Percentiles rank a stretch among this genome's conserved stretches.
These are phyloP conservation scores for Labrus mixtus DNA, from an alignment of 2,113 vertebrate genomes.

Conservation along the genomic window DNA sequence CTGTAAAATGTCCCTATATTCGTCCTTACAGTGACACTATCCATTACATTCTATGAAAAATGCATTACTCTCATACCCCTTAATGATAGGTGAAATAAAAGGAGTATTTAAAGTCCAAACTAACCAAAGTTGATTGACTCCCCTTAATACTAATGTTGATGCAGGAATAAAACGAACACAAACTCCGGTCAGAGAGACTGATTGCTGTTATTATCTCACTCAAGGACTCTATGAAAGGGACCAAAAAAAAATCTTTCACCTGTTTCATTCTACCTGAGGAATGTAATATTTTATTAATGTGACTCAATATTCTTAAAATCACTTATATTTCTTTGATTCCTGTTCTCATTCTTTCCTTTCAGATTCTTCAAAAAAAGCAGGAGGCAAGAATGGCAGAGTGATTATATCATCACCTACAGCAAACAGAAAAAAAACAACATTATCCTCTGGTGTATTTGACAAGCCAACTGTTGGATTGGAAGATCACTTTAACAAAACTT, in stretches of 20 bases:
- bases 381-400: background rate
- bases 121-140: background rate
- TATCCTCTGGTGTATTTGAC: background rate
- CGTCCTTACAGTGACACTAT: constrained; percentile 1
- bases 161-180: background rate
- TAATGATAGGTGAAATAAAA: background rate
- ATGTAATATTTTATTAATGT: background rate
- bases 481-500: background rate
- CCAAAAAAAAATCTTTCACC: background rate
- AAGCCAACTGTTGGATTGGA: background rate
- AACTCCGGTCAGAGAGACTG: background rate
- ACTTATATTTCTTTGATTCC: background rate
- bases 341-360: background rate
- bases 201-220: constrained; percentile 1
- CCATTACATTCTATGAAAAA: no score
- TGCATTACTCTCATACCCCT: background rate
- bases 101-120: background rate
- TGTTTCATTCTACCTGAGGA: background rate
- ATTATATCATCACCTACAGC: background rate
- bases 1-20: background rate
- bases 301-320: background rate
- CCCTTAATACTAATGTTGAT: background rate
- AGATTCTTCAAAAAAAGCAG: background rate
- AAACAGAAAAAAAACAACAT: background rate
- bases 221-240: background rate